phyloP scores from a whole-genome alignment of 2,888 invertebrate species.

The Hirtodrosophila alboralis region DNA sequence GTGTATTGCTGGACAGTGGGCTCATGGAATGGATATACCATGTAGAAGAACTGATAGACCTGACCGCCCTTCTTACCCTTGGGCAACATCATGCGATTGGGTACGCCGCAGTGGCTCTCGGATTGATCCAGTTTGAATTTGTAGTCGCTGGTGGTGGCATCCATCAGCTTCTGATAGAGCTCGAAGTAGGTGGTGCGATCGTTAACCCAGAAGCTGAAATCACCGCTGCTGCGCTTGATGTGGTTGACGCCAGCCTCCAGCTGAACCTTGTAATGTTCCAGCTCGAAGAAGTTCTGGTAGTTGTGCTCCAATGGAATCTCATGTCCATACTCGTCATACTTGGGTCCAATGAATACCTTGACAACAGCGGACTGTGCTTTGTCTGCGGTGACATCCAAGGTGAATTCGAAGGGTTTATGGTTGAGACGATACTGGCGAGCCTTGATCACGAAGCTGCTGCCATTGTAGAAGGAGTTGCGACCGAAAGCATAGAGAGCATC shows the following conservation, averaged over 20 bases:
- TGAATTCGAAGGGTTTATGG: conserved; percentile 87
- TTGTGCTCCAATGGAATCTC: conserved; percentile 86
- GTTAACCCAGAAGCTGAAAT: conserved; percentile 88
- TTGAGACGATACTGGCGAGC: conserved; percentile 88
- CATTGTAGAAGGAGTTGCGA: conserved; percentile 77
- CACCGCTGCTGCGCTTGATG: conserved; percentile 86
- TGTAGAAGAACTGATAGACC: conserved; percentile 87
- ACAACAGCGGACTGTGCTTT: conserved; percentile 87
- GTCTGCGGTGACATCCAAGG: conserved; percentile 86
- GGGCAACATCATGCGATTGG: conserved; percentile 87
- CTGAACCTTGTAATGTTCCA: conserved; percentile 88
- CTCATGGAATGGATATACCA: conserved; percentile 85
- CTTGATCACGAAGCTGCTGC: conserved; percentile 84
- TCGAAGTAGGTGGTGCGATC: conserved; percentile 86
- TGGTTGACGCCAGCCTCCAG: conserved; percentile 86
- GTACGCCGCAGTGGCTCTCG: conserved; percentile 86
- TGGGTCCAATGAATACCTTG: conserved; percentile 89
- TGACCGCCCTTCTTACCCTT: conserved; percentile 87
- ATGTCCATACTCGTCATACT: conserved; percentile 86
- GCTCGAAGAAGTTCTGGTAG: conserved; percentile 88
- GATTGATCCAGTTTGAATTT: conserved; percentile 84
- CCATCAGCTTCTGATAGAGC: conserved; percentile 85
- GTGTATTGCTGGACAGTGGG: conserved; percentile 84
- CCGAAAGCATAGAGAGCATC: conserved; percentile 74
- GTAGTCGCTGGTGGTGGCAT: conserved; percentile 84